Evolutionary conservation across 2,888 invertebrate species (phyloP), one percentile per base, ranked within the genome.

Genomic region (Clistopyga incitator): DNA sequence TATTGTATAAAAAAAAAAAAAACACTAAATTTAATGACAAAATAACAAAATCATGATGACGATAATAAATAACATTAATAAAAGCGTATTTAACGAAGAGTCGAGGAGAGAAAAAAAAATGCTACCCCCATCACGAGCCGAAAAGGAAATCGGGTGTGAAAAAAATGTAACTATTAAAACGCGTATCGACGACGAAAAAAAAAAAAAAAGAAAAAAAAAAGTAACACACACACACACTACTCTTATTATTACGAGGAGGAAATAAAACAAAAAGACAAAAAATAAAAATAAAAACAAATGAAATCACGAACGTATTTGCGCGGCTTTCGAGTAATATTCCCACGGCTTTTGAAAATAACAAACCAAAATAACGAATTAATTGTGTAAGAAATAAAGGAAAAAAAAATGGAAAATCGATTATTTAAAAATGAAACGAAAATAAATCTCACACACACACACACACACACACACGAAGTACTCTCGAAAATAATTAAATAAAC

Each of bases 1-100:
- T 88, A 88, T 86, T 88, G 87, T 89, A 87, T 87, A 87, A 88
- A 88, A 86, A 47, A 29, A 29, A 29, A 29, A 29, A 3, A n/a
- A n/a, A n/a, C n/a, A n/a, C n/a, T n/a, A n/a, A n/a, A 29, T 29
- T 29, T 29, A 29, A 29, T n/a, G n/a, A n/a, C 29, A 29, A 29
- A 29, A 29, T 45, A 15, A 79, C 38, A 47, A 68, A 50, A 79
- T 74, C 78, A 77, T 29, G 70, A 76, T 56, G 65, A 71, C 56
- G 81, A 84, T 64, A 65, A 75, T 81, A 81, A 81, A 61, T 78
- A 78, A 74, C 78, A 78, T 78, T 78, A 75, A 70, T 78, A 81
- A 78, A 61, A 77, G 74, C 71, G 65, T 80, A 80, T 83, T 77
- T 77, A 83, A 83, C 38, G 71, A 81, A 64, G 34, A 81, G 56